phyloP scores from a whole-genome alignment of 2,797 vertebrate species.

The Urophycis tenuis region DNA sequence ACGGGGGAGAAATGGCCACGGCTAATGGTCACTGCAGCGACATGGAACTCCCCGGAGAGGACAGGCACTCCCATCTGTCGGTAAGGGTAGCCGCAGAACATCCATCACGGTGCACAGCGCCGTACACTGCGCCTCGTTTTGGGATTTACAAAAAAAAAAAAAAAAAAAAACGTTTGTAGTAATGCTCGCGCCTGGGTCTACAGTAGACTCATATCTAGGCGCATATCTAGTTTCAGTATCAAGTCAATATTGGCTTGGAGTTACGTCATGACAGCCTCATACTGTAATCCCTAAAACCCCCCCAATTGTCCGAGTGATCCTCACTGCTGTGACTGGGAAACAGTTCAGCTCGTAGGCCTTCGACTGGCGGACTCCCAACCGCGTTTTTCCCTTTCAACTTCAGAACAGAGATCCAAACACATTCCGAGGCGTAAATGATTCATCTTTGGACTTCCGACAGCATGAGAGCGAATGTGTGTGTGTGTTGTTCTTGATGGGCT shows the following conservation, averaged over 20 bases:
- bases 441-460: conserved; percentile 16
- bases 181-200: background rate
- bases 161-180: background rate
- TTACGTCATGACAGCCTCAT: background rate
- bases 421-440: background rate
- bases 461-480: background rate
- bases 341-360: conserved; percentile 9
- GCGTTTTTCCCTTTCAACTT: background rate
- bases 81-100: conserved; percentile 63
- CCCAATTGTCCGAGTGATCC: background rate
- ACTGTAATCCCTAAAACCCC: background rate
- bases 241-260: background rate
- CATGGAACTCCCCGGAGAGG: conserved; percentile 67
- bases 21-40: conserved; percentile 79
- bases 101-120: background rate
- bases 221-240: background rate
- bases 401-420: background rate
- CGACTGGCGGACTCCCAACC: background rate
- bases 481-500: background rate
- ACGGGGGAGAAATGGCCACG: conserved; percentile 85
- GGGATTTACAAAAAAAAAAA: background rate
- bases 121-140: background rate
- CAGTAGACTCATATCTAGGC: background rate
- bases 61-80: conserved; percentile 77
- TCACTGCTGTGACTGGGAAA: conserved; percentile 9